Evolutionary conservation across 2,888 invertebrate genomes (phyloP).

Genomic region (Zhuqinia jingwanae): DNA sequence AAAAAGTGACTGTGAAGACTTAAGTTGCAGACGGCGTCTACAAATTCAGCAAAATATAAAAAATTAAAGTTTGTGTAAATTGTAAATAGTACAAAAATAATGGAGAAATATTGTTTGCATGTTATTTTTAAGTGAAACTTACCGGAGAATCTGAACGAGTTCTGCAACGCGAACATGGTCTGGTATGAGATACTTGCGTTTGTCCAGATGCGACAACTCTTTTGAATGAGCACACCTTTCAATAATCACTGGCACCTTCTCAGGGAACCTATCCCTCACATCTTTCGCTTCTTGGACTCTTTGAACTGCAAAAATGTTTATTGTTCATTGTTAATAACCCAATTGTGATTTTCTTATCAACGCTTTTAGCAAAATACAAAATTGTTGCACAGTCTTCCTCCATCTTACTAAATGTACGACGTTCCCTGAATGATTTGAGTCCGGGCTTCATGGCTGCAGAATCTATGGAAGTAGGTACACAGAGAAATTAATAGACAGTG

Average conservation of each 20-base stretch:
- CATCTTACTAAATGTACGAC: slow-evolving; percentile 79
- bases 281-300: slow-evolving; percentile 83
- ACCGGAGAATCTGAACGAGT: slow-evolving; percentile 83
- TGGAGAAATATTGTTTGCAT: too few species aligned
- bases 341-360: too few species aligned
- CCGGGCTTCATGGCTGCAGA: slow-evolving; percentile 70
- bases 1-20: slow-evolving; percentile 82
- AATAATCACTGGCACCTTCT: slow-evolving; percentile 81
- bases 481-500: too few species aligned
- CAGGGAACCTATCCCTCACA: slow-evolving; percentile 82
- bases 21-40: slow-evolving; percentile 83
- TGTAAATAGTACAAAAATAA: too few species aligned
- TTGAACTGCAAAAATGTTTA: slow-evolving; percentile 80
- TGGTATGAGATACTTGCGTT: slow-evolving; percentile 84
- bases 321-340: neutral
- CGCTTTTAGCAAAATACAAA: too few species aligned
- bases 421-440: slow-evolving; percentile 79
- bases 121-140: too few species aligned
- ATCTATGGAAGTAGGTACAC: too few species aligned
- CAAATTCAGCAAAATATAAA: slow-evolving; percentile 33
- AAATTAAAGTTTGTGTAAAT: too few species aligned
- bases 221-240: slow-evolving; percentile 83
- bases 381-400: too few species aligned
- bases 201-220: slow-evolving; percentile 83
- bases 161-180: slow-evolving; percentile 84